Percentiles rank a stretch among this genome's conserved stretches.
Evolutionary conservation across 2,113 vertebrate species (phyloP).

Genomic region (Equus przewalskii): DNA sequence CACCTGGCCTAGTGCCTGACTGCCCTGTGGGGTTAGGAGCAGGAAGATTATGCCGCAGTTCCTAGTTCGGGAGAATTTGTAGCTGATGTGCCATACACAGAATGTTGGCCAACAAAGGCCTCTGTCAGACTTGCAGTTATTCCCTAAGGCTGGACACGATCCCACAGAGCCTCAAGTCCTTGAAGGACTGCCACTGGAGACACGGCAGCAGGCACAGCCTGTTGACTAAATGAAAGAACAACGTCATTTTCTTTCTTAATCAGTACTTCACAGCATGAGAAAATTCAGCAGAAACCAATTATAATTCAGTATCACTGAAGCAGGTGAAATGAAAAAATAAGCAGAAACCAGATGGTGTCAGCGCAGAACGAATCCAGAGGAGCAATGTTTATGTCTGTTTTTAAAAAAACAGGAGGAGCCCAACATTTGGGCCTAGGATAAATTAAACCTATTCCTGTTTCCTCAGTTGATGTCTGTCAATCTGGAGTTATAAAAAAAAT

Average conservation of each 20-base stretch:
- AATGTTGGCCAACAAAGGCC: neutral
- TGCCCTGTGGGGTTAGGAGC: neutral
- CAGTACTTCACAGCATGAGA: slow-evolving; percentile 45
- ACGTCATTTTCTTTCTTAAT: slow-evolving; percentile 45
- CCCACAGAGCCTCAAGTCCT: neutral
- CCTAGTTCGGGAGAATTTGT: neutral
- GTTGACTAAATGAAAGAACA: slow-evolving; percentile 36
- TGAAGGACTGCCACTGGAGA: neutral
- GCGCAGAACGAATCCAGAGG: neutral
- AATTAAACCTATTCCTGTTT: slow-evolving; percentile 52
- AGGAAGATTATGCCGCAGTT: neutral
- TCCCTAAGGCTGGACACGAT: neutral
- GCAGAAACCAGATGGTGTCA: slow-evolving; percentile 66
- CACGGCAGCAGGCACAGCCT: neutral
- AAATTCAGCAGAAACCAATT: slow-evolving; percentile 69
- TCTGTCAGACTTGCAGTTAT: neutral
- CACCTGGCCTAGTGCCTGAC: too few relatives aligned
- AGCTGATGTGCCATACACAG: neutral
- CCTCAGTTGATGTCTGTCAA: slow-evolving; percentile 46
- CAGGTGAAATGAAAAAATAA: slow-evolving; percentile 65
- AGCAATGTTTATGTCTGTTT: slow-evolving; percentile 60
- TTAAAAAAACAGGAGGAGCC: neutral
- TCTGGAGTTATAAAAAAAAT: neutral
- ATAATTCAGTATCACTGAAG: slow-evolving; percentile 59
- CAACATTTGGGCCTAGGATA: slow-evolving; percentile 44